Evolutionary conservation across 2,797 vertebrate genomes (phyloP).

Genomic region (Gobio occitaniae): DNA sequence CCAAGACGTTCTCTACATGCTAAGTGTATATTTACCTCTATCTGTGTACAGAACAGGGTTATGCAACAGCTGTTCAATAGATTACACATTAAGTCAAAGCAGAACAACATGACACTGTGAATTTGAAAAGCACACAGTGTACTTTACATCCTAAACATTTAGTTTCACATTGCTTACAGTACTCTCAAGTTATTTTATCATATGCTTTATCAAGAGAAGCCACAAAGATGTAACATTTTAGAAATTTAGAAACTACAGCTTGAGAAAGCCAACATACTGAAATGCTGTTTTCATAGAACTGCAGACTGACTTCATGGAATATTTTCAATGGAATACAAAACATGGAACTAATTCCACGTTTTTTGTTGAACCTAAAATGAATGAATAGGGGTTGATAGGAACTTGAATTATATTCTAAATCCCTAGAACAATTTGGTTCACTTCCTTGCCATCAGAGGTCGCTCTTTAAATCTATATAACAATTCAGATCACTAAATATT

Average conservation of each 20-base stretch:
- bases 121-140: neutral
- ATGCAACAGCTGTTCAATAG: conserved; percentile 19
- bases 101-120: neutral
- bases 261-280: too few species aligned
- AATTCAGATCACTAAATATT: too few species aligned
- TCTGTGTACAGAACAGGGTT: neutral
- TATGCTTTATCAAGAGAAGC: neutral
- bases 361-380: too few species aligned
- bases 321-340: too few species aligned
- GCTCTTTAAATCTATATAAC: too few species aligned
- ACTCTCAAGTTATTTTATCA: neutral
- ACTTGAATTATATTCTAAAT: too few species aligned
- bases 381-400: too few species aligned
- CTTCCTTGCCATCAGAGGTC: too few species aligned
- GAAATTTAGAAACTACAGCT: neutral
- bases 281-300: too few species aligned
- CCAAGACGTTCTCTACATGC: neutral
- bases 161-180: neutral
- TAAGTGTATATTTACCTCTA: neutral
- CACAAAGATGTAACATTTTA: neutral
- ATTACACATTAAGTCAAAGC: conserved; percentile 28
- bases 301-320: too few species aligned
- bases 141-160: neutral
- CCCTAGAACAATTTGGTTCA: too few species aligned
- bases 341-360: too few species aligned